Conservation (phyloP, 1,140 invertebrate species). For the Drosophila mayri region DNA sequence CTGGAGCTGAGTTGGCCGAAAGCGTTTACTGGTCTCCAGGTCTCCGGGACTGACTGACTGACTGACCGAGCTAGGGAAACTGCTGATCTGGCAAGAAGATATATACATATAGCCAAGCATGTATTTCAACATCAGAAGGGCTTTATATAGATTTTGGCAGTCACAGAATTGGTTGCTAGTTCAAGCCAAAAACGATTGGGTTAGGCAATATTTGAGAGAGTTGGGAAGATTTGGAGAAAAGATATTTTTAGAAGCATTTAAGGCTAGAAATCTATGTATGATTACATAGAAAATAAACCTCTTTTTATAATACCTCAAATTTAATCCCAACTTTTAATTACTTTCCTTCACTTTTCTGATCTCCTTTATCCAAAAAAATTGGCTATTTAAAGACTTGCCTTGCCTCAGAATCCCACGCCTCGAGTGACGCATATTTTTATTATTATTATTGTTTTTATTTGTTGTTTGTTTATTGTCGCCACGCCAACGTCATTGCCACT, state of each 20-base stretch:
- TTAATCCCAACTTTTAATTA: background rate
- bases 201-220: slow-evolving; percentile 16
- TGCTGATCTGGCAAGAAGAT: slow-evolving; percentile 53
- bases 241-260: too few relatives aligned
- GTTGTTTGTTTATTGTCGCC: slow-evolving; percentile 26
- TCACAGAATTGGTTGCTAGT: slow-evolving; percentile 22
- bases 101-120: background rate
- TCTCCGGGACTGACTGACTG: slow-evolving; percentile 52
- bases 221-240: background rate
- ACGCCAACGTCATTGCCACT: slow-evolving; percentile 42
- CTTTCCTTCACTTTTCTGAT: background rate
- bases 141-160: slow-evolving; percentile 18
- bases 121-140: slow-evolving; percentile 22
- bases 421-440: slow-evolving; percentile 41
- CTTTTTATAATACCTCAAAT: too few relatives aligned
- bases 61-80: slow-evolving; percentile 54
- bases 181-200: slow-evolving; percentile 39
- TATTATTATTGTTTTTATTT: slow-evolving; percentile 7
- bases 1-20: slow-evolving; percentile 38
- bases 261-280: background rate
- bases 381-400: slow-evolving; percentile 27
- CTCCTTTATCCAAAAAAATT: background rate
- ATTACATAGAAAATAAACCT: background rate
- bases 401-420: slow-evolving; percentile 47
- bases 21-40: slow-evolving; percentile 26